Percentiles rank a stretch among this genome's conserved stretches.
phyloP scores from a whole-genome alignment of 2,797 vertebrate genomes.

The Menidia menidia region DNA sequence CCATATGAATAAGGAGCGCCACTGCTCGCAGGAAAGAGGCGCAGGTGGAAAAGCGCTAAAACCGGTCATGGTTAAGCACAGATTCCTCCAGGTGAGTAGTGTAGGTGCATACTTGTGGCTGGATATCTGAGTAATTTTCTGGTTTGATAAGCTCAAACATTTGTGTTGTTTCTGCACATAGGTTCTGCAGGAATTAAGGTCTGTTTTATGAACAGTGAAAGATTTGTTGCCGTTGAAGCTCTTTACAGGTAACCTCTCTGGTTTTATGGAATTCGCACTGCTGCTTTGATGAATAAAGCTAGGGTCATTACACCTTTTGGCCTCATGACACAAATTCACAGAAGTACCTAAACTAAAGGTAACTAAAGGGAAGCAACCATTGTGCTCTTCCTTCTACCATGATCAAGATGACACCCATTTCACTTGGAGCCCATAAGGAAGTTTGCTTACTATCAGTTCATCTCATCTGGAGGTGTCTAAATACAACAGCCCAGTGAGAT shows the following conservation, averaged over 20 bases:
- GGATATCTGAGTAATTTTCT: slow-evolving; percentile 20
- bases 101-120: slow-evolving; percentile 11
- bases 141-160: slow-evolving; percentile 30
- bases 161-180: neutral
- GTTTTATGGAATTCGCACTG: neutral
- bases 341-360: neutral
- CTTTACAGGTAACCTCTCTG: neutral
- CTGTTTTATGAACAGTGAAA: neutral
- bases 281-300: neutral
- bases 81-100: neutral
- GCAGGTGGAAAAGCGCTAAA: slow-evolving; percentile 24
- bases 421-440: neutral
- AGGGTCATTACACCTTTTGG: neutral
- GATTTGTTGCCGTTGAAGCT: neutral
- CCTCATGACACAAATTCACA: neutral
- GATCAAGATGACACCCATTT: neutral
- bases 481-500: too few species aligned
- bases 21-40: neutral
- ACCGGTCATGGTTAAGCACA: neutral
- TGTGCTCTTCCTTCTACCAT: neutral
- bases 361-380: neutral
- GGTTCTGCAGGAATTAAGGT: slow-evolving; percentile 19
- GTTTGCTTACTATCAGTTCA: too few species aligned
- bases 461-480: too few species aligned
- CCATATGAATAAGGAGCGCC: slow-evolving; percentile 8